Percentiles rank a stretch among this genome's conserved stretches.
phyloP scores from a whole-genome alignment of 2,888 invertebrate genomes.

The Callyntrura guangdongensis region DNA sequence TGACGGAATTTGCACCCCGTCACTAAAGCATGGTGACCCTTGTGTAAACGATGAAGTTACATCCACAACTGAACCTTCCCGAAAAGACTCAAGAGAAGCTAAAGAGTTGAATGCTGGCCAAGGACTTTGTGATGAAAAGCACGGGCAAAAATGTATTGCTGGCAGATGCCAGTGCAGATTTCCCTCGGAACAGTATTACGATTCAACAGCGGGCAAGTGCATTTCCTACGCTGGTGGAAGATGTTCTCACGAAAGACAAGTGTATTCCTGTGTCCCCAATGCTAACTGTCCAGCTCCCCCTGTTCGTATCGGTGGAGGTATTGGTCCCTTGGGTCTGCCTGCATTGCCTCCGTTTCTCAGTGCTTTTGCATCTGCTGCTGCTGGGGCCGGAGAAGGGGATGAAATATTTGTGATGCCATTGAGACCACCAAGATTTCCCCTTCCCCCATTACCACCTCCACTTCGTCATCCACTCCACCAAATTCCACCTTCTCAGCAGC shows the following conservation, averaged over 20 bases:
- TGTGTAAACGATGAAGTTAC: slow-evolving; percentile 51
- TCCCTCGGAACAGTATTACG: slow-evolving; percentile 74
- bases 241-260: slow-evolving; percentile 68
- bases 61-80: background rate
- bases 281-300: slow-evolving; percentile 64
- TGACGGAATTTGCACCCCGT: slow-evolving; percentile 69
- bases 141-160: slow-evolving; percentile 65
- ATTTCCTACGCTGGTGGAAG: slow-evolving; percentile 67
- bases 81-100: background rate
- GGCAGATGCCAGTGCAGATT: slow-evolving; percentile 75
- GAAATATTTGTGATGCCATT: slow-evolving; percentile 67
- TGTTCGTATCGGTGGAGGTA: background rate
- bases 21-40: slow-evolving; percentile 71
- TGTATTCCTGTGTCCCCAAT: slow-evolving; percentile 73
- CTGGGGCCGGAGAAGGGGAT: slow-evolving; percentile 32
- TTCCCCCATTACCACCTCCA: slow-evolving; percentile 30
- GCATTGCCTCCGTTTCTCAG: slow-evolving; percentile 47
- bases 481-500: background rate
- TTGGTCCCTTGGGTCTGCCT: slow-evolving; percentile 29
- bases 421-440: slow-evolving; percentile 55
- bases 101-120: background rate
- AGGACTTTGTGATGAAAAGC: slow-evolving; percentile 67
- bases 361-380: slow-evolving; percentile 32
- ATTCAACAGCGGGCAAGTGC: slow-evolving; percentile 65
- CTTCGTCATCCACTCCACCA: slow-evolving; percentile 52